Evolutionary conservation across 1,140 invertebrate genomes (phyloP).

Genomic region (Bombus affinis): DNA sequence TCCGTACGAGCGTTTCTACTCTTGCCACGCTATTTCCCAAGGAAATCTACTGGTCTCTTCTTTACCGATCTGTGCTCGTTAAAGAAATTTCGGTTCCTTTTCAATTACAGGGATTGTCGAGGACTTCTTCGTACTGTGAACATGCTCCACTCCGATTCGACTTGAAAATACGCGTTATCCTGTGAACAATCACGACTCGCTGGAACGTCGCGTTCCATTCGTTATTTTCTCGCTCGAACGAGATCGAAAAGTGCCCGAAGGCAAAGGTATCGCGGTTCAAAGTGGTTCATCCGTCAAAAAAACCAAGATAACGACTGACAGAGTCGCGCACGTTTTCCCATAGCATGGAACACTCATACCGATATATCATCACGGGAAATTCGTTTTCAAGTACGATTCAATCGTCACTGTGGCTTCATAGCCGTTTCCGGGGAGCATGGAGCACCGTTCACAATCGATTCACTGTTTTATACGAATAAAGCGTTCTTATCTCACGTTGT

Average conservation of each 20-base stretch:
- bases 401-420: not conserved
- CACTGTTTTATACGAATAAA: not conserved
- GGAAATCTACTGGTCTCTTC: not conserved
- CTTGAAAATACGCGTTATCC: not conserved
- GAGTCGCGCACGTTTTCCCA: not conserved
- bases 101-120: not conserved
- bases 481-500: not conserved
- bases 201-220: slow-evolving; percentile 16
- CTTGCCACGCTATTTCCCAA: not conserved
- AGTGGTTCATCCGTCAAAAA: not conserved
- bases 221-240: not conserved
- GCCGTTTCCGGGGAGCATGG: not conserved
- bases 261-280: not conserved
- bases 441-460: slow-evolving; percentile 4
- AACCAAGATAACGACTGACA: not conserved
- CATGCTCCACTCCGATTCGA: not conserved
- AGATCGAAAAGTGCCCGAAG: not conserved
- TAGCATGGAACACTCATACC: not conserved
- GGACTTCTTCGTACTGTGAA: not conserved
- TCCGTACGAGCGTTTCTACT: not conserved
- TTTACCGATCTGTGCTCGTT: not conserved
- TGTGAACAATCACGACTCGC: not conserved
- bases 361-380: not conserved
- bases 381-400: not conserved
- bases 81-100: not conserved